These are phyloP conservation scores for Carollia perspicillata DNA, from an alignment of 2,113 vertebrate genomes.

Conservation along the genomic window DNA sequence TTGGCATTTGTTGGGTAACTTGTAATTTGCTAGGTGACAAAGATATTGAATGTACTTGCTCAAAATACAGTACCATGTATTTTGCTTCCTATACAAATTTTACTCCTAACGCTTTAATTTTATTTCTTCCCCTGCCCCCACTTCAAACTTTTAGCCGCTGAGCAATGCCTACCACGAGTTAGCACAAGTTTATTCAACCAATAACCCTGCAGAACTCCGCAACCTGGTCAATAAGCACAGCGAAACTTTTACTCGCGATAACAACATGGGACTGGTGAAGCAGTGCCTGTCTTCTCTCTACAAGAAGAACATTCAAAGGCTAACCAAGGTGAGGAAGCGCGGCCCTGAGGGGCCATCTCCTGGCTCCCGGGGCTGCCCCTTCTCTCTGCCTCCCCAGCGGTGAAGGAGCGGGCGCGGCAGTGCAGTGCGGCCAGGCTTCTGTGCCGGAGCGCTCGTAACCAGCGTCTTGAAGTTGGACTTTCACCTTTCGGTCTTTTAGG, in stretches of 20 bases:
- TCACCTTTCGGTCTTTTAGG: constrained; percentile 46
- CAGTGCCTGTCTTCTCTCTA: constrained; percentile 98
- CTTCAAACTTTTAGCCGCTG: constrained; percentile 87
- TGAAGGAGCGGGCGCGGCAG: background rate
- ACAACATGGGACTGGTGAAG: constrained; percentile 97
- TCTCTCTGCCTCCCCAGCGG: background rate
- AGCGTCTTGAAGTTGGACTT: background rate
- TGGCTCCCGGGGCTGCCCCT: too few relatives aligned
- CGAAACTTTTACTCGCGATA: constrained; percentile 94
- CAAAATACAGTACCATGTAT: background rate
- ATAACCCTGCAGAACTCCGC: constrained; percentile 95
- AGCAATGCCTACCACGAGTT: constrained; percentile 98
- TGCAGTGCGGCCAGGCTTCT: background rate
- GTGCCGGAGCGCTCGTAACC: background rate
- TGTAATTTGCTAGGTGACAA: background rate
- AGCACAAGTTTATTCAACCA: constrained; percentile 96
- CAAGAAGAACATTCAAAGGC: constrained; percentile 99
- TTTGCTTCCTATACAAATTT: background rate
- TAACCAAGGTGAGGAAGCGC: constrained; percentile 91
- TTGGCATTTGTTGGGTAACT: background rate
- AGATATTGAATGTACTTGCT: background rate
- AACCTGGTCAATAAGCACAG: constrained; percentile 95
- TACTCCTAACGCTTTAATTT: background rate
- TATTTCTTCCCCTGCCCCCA: background rate
- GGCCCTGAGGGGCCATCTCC: background rate